Evolutionary conservation across 2,888 invertebrate species (phyloP), one percentile per base, ranked within the genome.

Genomic region (Drymonia ruficornis): DNA sequence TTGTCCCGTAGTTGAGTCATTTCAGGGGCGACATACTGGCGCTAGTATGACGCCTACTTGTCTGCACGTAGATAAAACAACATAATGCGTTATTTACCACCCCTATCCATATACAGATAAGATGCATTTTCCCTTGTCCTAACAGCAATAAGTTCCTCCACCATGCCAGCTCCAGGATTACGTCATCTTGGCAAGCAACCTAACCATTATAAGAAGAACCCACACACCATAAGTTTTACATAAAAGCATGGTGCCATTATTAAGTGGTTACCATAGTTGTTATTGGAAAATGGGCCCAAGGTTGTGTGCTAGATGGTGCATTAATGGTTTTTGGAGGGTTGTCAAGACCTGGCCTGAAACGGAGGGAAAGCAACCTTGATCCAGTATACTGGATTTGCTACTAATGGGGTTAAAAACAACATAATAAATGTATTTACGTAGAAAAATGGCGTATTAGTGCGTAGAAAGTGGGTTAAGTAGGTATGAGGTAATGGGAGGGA

Each of bases 221-320:
- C 54, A 42, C 36, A 52, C 58, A 51, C 51, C 48, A 49, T 54
- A 51, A 29, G 46, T 60, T 38, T 38, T 38, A 38, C 38, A 12
- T 8, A 28, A 23, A 16, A 12, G 28, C 47, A 43, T 49, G 38
- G 31, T 45, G 8, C 11, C 16, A 18, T 38, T 49, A 29, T 47
- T 55, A 53, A 59, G 59, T 72, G 68, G 76, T 65, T 67, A 55
- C 56, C 55, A 53, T 72, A 60, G 52, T 67, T 65, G 71, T 73
- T 74, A 70, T 69, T 60, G 57, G 69, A 65, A 70, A 80, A 76
- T 61, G 61, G 66, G 72, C 57, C 63, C 82, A 83, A 83, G 84
- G 83, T 78, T 80, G 62, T 59, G 68, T 52, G 58, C 66, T 54
- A 62, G 49, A 59, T 61, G 50, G 55, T 64, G 70, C 53, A 67